These are phyloP conservation scores for Platyscapa corneri DNA, from an alignment of 1,140 invertebrate species.

Conservation along the genomic window DNA sequence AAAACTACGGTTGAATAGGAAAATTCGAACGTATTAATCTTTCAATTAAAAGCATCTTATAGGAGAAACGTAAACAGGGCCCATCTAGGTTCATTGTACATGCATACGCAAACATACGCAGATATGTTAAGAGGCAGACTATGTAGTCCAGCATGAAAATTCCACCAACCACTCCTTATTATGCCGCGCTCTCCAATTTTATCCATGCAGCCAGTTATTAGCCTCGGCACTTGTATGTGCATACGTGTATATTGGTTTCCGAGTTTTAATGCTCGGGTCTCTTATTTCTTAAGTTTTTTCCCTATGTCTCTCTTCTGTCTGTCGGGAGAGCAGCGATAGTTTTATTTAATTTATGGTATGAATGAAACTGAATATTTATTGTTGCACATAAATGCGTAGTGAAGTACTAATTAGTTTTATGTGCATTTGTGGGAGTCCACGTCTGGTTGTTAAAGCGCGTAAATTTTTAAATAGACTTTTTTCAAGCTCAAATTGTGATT, in stretches of 20 bases:
- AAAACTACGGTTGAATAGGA: not conserved
- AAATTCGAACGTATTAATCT: not conserved
- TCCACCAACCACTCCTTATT: constrained; percentile 35
- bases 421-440: not conserved
- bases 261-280: not conserved
- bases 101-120: not conserved
- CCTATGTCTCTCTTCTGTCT: not conserved
- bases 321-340: not conserved
- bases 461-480: no score
- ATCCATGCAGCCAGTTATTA: constrained; percentile 11
- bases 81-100: not conserved
- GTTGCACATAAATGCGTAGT: not conserved
- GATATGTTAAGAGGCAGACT: constrained; percentile 4
- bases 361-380: constrained; percentile 30
- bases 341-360: constrained; percentile 15
- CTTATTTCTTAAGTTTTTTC: not conserved
- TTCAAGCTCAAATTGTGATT: not conserved
- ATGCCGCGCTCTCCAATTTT: constrained; percentile 9
- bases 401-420: constrained; percentile 2
- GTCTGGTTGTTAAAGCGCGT: not conserved
- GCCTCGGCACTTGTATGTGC: not conserved
- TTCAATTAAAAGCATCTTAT: not conserved
- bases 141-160: constrained; percentile 32
- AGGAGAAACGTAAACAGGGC: not conserved
- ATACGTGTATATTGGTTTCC: not conserved